Evolutionary conservation across 2,797 vertebrate genomes (phyloP).

Genomic region (Lateolabrax maculatus): DNA sequence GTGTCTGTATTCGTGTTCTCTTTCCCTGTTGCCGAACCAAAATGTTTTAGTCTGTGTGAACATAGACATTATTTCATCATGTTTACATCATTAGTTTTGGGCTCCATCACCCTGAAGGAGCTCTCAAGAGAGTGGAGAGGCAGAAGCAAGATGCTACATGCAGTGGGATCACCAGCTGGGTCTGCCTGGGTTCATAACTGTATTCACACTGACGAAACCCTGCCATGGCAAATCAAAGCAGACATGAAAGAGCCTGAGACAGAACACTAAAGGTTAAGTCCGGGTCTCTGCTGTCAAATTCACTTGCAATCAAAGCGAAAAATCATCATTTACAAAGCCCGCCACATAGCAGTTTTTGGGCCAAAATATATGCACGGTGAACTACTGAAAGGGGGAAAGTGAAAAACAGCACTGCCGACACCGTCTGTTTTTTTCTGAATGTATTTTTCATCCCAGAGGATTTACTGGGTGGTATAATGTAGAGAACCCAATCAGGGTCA

Average conservation of each 20-base stretch:
- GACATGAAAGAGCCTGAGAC: neutral
- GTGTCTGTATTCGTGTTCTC: neutral
- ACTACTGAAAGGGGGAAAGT: neutral
- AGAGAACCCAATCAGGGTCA: slow-evolving; percentile 2
- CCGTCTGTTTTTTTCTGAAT: slow-evolving; percentile 4
- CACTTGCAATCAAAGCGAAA: neutral
- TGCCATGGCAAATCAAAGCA: neutral
- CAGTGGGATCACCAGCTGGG: neutral
- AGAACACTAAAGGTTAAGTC: neutral
- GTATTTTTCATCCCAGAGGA: slow-evolving; percentile 2
- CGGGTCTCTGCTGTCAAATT: neutral
- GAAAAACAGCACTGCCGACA: neutral
- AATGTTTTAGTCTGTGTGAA: neutral
- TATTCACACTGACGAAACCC: slow-evolving; percentile 2
- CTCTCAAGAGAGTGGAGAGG: neutral
- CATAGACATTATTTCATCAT: slow-evolving; percentile 19
- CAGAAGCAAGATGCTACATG: neutral
- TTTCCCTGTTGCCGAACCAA: neutral
- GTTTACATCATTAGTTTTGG: neutral
- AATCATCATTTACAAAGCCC: neutral
- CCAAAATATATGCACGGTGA: neutral
- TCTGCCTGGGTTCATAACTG: neutral
- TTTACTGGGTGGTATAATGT: slow-evolving; percentile 13
- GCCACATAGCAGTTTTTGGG: neutral
- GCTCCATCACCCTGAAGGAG: neutral